Evolutionary conservation across 2,888 invertebrate species (phyloP).

Genomic region (Cosmia trapezina): DNA sequence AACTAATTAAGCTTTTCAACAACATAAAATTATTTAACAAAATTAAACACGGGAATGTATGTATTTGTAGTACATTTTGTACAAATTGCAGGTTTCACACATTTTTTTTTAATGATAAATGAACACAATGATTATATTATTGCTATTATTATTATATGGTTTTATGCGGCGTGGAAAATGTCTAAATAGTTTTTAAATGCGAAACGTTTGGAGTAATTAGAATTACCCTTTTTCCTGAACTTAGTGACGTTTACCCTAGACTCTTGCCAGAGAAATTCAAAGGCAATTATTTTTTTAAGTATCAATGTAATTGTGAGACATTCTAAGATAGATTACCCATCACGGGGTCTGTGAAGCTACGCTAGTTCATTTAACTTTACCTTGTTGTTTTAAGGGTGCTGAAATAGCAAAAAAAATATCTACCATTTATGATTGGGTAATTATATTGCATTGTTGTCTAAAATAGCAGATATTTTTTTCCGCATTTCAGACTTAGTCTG

Average conservation of each 20-base stretch:
- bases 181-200: background rate
- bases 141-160: background rate
- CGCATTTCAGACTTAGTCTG: background rate
- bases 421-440: background rate
- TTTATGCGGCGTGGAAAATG: slow-evolving; percentile 10
- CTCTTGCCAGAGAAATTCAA: too few relatives aligned
- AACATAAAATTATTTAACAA: slow-evolving; percentile 35
- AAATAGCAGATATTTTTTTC: background rate
- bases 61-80: slow-evolving; percentile 46
- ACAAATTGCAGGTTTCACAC: slow-evolving; percentile 32
- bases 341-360: background rate
- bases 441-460: background rate
- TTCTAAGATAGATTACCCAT: too few relatives aligned
- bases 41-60: slow-evolving; percentile 55
- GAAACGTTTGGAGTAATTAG: background rate
- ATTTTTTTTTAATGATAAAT: slow-evolving; percentile 5
- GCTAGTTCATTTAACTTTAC: background rate
- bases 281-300: too few relatives aligned
- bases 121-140: slow-evolving; percentile 8
- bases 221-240: too few relatives aligned
- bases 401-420: background rate
- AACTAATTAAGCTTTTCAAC: slow-evolving; percentile 6
- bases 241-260: too few relatives aligned
- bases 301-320: too few relatives aligned
- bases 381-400: background rate